Conservation (phyloP, 2,113 vertebrate genomes). For the Gambusia holbrooki region DNA sequence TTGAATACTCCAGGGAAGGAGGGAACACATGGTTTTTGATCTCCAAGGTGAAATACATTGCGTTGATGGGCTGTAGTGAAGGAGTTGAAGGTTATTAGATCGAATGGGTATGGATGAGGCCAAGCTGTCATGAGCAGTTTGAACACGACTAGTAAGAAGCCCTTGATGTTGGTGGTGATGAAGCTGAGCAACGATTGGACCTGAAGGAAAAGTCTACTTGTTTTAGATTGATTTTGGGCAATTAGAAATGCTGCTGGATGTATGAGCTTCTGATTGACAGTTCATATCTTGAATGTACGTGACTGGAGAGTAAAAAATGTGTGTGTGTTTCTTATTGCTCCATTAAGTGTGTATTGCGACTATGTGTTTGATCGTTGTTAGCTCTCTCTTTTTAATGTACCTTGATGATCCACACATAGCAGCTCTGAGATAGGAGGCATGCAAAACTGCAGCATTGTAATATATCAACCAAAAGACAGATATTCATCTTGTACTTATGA, state of each 20-base stretch:
- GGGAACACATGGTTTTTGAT: slow-evolving; percentile 63
- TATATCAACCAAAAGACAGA: neutral
- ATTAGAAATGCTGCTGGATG: slow-evolving; percentile 61
- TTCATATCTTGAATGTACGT: slow-evolving; percentile 56
- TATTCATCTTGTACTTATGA: neutral
- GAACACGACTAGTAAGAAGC: slow-evolving; percentile 34
- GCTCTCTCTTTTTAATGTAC: neutral
- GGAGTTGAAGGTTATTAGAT: slow-evolving; percentile 70
- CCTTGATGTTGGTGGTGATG: slow-evolving; percentile 66
- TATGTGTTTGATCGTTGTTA: neutral
- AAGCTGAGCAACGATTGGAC: slow-evolving; percentile 57
- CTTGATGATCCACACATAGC: neutral
- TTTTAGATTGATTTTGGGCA: slow-evolving; percentile 59
- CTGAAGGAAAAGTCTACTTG: slow-evolving; percentile 48
- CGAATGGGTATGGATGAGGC: slow-evolving; percentile 55
- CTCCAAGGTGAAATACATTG: slow-evolving; percentile 57
- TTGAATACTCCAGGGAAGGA: slow-evolving; percentile 55
- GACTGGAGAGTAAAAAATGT: slow-evolving; percentile 15
- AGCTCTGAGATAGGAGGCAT: neutral
- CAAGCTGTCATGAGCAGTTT: slow-evolving; percentile 53
- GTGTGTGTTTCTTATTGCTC: slow-evolving; percentile 1
- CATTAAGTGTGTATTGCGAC: slow-evolving; percentile 10
- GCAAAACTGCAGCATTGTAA: neutral
- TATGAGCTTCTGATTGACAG: slow-evolving; percentile 56
- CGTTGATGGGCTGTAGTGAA: slow-evolving; percentile 46